Evolutionary conservation across 2,797 vertebrate genomes (phyloP).

Genomic region (Fringilla coelebs): DNA sequence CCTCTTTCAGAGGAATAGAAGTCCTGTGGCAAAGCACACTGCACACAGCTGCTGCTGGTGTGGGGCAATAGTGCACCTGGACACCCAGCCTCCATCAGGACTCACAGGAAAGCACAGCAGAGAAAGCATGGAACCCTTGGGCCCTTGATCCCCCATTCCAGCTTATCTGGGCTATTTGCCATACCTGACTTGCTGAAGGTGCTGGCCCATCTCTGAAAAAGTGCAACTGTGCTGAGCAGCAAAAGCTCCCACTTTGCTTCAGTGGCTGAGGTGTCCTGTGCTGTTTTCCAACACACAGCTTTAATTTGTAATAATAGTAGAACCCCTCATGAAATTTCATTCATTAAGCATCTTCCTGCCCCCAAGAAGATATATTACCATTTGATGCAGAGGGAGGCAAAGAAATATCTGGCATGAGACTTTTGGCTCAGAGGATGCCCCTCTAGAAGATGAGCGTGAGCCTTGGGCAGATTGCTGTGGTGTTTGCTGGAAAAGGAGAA

Average conservation of each 20-base stretch:
- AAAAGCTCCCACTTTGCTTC: not conserved
- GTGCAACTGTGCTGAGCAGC: not conserved
- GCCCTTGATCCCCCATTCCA: not conserved
- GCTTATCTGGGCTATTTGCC: not conserved
- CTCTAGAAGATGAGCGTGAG: not conserved
- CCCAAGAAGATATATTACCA: not conserved
- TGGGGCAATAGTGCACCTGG: fast-evolving
- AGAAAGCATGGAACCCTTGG: not conserved
- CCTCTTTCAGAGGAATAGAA: not conserved
- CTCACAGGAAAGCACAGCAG: not conserved
- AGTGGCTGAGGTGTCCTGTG: not conserved
- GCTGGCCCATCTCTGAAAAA: not conserved
- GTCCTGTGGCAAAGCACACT: not conserved
- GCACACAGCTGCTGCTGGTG: fast-evolving
- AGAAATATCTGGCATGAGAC: not conserved
- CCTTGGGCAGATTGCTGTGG: not conserved
- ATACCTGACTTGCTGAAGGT: not conserved
- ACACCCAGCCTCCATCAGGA: not conserved
- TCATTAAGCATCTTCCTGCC: not conserved
- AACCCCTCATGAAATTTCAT: not conserved
- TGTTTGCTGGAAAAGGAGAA: not conserved
- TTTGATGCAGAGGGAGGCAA: not conserved
- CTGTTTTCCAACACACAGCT: not conserved
- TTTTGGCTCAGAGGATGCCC: not conserved
- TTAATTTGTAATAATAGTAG: not conserved